Conservation (phyloP, 2,888 invertebrate genomes). For the Pollenia labialis region DNA sequence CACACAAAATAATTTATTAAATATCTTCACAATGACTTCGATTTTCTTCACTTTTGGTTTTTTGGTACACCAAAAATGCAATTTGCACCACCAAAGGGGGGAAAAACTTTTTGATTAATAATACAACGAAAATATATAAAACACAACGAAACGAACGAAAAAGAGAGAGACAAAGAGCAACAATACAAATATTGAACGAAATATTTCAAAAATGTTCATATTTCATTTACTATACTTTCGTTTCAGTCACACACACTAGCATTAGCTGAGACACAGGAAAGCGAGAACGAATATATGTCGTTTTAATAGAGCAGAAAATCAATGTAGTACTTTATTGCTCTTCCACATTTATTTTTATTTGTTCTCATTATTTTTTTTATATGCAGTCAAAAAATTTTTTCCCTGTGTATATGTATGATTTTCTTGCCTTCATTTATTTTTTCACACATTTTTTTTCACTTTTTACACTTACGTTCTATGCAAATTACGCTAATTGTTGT, state of each 20-base stretch:
- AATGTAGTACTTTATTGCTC: constrained; percentile 73
- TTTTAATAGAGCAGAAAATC: constrained; percentile 65
- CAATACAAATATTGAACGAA: constrained; percentile 69
- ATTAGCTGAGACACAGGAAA: constrained; percentile 2
- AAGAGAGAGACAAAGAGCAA: constrained; percentile 58
- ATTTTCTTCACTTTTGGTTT: constrained; percentile 78
- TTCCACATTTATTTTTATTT: constrained; percentile 32
- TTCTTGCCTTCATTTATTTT: constrained; percentile 69
- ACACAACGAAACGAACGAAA: constrained; percentile 64
- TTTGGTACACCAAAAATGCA: constrained; percentile 84
- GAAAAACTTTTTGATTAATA: constrained; percentile 77
- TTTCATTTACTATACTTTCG: constrained; percentile 59
- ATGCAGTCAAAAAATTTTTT: constrained; percentile 59
- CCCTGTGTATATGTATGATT: constrained; percentile 60
- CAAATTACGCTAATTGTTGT: constrained; percentile 65
- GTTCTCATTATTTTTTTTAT: constrained; percentile 56
- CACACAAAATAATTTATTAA: constrained; percentile 56
- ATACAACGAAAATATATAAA: constrained; percentile 70
- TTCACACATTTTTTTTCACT: constrained; percentile 68
- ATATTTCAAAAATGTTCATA: background rate
- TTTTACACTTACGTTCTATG: constrained; percentile 73
- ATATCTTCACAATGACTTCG: constrained; percentile 72
- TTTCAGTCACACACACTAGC: constrained; percentile 52
- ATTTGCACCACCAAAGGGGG: constrained; percentile 81
- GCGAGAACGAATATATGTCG: constrained; percentile 27